These are phyloP conservation scores for Dendroctonus ponderosae DNA, from an alignment of 1,140 invertebrate species.

Conservation along the genomic window DNA sequence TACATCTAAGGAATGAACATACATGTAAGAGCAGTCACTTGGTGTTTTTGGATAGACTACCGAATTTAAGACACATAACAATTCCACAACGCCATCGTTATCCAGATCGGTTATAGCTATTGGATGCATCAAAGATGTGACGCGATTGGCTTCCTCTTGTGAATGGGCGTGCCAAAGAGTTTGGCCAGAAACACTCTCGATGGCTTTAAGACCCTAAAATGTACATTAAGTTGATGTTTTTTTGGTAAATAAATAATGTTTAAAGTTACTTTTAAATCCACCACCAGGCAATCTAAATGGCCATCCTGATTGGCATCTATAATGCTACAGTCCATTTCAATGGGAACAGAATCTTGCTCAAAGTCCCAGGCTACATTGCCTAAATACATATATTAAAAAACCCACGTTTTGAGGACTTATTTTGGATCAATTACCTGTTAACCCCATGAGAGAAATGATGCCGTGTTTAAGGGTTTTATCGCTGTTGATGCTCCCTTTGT, in stretches of 20 bases:
- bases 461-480: conserved; percentile 52
- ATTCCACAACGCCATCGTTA: conserved; percentile 66
- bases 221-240: not conserved
- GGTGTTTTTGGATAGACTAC: conserved; percentile 34
- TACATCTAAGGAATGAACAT: conserved; percentile 14
- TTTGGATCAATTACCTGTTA: conserved; percentile 37
- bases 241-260: not conserved
- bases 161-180: conserved; percentile 65
- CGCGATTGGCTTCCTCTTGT: conserved; percentile 35
- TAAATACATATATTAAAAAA: conserved; percentile 31
- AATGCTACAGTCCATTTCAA: conserved; percentile 66
- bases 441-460: conserved; percentile 61
- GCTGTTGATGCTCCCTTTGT: conserved; percentile 64
- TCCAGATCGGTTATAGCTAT: conserved; percentile 69
- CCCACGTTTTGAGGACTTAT: not conserved
- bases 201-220: conserved; percentile 61
- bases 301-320: conserved; percentile 69
- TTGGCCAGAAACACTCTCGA: conserved; percentile 67
- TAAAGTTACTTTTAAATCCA: conserved; percentile 56
- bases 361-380: conserved; percentile 66
- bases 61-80: conserved; percentile 60
- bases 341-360: conserved; percentile 61
- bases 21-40: not conserved
- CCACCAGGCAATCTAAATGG: conserved; percentile 69
- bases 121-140: conserved; percentile 63